Conservation (phyloP, 2,797 vertebrate genomes). For the Margarornis squamiger region DNA sequence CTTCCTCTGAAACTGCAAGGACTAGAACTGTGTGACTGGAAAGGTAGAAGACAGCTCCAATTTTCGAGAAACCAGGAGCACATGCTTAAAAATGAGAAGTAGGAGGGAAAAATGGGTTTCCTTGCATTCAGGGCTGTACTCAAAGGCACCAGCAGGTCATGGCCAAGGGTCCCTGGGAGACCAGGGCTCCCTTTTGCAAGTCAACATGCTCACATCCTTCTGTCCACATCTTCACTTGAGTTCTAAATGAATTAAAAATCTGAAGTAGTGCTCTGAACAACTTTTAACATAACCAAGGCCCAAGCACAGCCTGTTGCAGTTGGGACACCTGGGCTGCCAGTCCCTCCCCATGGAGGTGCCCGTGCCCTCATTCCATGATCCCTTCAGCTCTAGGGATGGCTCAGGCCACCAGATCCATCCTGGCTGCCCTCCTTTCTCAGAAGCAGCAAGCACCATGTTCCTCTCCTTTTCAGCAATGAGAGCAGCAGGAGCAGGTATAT, state of each 20-base stretch:
- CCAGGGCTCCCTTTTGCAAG: neutral
- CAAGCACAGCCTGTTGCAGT: neutral
- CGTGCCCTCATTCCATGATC: fast-evolving
- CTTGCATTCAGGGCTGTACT: neutral
- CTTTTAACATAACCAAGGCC: neutral
- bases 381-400: neutral
- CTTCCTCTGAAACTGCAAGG: slow-evolving; percentile 11
- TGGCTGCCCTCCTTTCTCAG: neutral
- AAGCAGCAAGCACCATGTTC: neutral
- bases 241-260: neutral
- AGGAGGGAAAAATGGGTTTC: neutral
- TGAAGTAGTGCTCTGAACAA: neutral
- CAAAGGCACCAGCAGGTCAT: neutral
- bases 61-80: neutral
- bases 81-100: neutral
- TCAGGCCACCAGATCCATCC: neutral
- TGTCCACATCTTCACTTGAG: neutral
- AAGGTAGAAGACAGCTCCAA: neutral
- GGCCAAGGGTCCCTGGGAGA: neutral
- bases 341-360: fast-evolving
- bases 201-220: neutral
- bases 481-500: neutral
- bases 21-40: neutral
- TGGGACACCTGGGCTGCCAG: fast-evolving
- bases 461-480: neutral